A percentile compares a stretch with the other conserved stretches of the same genome.
Evolutionary conservation across 2,888 invertebrate genomes (phyloP).

Genomic region (Mylabris sibirica): DNA sequence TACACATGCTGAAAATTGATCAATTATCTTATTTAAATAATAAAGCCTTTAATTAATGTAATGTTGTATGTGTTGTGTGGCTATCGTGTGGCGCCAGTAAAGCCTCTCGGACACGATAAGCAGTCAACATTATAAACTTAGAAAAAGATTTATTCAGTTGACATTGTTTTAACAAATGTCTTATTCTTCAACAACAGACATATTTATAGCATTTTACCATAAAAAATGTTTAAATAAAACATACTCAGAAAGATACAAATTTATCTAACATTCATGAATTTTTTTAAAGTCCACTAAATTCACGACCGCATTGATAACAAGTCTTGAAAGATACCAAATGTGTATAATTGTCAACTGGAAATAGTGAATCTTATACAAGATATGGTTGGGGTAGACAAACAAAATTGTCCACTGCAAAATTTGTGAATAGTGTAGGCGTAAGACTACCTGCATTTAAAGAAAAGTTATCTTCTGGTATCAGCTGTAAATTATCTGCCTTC

Average conservation of each 20-base stretch:
- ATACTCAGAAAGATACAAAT: too few species aligned
- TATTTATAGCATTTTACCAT: background rate
- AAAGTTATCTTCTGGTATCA: too few species aligned
- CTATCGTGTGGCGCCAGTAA: conserved; percentile 8
- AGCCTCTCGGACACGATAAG: background rate
- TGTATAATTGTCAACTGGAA: too few species aligned
- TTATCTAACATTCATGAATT: background rate
- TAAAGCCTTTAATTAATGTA: background rate
- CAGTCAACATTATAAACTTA: background rate
- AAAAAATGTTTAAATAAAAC: background rate
- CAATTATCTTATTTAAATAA: background rate
- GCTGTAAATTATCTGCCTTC: too few species aligned
- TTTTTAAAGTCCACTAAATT: background rate
- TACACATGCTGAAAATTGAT: background rate
- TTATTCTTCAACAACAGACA: background rate
- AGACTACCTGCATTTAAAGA: too few species aligned
- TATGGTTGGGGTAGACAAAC: too few species aligned
- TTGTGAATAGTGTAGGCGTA: too few species aligned
- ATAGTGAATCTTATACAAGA: too few species aligned
- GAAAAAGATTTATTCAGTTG: background rate
- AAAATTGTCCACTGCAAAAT: too few species aligned
- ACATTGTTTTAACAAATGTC: conserved; percentile 8
- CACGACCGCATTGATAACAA: too few species aligned
- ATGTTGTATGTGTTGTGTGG: background rate
- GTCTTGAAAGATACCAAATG: too few species aligned